phyloP scores from a whole-genome alignment of 1,140 invertebrate species.

The Portunus trituberculatus region DNA sequence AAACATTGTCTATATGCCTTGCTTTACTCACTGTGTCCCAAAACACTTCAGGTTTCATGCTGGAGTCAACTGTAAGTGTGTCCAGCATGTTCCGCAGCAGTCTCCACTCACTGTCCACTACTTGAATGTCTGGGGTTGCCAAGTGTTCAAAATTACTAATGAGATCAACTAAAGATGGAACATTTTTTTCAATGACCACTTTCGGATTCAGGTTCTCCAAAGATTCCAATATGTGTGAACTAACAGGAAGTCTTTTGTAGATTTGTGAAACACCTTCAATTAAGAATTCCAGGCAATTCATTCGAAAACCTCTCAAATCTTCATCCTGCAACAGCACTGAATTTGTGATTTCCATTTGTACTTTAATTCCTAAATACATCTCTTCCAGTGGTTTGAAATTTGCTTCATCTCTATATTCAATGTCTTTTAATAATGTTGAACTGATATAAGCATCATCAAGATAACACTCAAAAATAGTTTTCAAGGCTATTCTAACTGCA shows the following conservation, averaged over 20 bases:
- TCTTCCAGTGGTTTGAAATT: background rate
- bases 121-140: background rate
- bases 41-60: background rate
- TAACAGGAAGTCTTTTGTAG: background rate
- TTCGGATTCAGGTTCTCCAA: background rate
- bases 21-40: constrained; percentile 10
- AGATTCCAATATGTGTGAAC: background rate
- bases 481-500: background rate
- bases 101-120: background rate
- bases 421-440: background rate
- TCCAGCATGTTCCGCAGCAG: background rate
- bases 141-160: background rate
- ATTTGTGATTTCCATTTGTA: background rate
- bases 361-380: constrained; percentile 36
- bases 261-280: constrained; percentile 28
- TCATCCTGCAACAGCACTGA: background rate
- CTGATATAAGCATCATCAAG: background rate
- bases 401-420: background rate
- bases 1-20: background rate
- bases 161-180: background rate
- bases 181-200: background rate
- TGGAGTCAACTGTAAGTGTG: background rate
- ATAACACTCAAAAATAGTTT: constrained; percentile 36
- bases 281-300: constrained; percentile 9
- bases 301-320: constrained; percentile 11